phyloP scores from a whole-genome alignment of 2,113 vertebrate species.

The Podilymbus podiceps region DNA sequence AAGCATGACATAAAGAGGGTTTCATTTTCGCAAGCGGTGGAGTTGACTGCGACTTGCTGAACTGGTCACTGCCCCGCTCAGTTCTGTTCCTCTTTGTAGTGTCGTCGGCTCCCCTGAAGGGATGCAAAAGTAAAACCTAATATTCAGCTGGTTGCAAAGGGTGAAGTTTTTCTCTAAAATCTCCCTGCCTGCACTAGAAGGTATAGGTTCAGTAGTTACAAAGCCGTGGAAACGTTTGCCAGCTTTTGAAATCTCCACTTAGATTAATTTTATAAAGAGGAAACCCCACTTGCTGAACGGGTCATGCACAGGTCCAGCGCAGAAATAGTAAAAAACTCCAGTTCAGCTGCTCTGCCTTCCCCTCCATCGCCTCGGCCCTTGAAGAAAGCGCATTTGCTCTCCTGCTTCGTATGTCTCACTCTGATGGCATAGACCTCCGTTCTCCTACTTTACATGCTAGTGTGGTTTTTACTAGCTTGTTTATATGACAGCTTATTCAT shows the following conservation, averaged over 20 bases:
- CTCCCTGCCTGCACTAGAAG: neutral
- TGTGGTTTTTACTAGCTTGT: slow-evolving; percentile 32
- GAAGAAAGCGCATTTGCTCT: neutral
- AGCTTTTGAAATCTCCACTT: neutral
- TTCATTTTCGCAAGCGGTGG: neutral
- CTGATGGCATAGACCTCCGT: neutral
- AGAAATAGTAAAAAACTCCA: neutral
- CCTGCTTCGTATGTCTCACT: neutral
- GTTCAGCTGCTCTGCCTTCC: neutral
- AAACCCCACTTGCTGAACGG: neutral
- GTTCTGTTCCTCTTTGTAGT: neutral
- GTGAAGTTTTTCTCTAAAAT: neutral
- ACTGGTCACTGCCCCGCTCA: neutral
- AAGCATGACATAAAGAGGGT: neutral
- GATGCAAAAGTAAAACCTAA: neutral
- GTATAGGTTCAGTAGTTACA: neutral
- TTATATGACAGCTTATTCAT: slow-evolving; percentile 44
- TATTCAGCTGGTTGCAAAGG: neutral
- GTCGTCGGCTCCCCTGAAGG: neutral
- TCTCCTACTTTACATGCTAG: slow-evolving; percentile 27
- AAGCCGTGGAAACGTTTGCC: neutral
- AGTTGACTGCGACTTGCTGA: neutral
- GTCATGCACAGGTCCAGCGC: rapidly evolving
- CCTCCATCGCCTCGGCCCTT: neutral
- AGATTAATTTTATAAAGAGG: neutral